Evolutionary conservation across 2,888 invertebrate genomes (phyloP).

Genomic region (Melieria crassipennis): DNA sequence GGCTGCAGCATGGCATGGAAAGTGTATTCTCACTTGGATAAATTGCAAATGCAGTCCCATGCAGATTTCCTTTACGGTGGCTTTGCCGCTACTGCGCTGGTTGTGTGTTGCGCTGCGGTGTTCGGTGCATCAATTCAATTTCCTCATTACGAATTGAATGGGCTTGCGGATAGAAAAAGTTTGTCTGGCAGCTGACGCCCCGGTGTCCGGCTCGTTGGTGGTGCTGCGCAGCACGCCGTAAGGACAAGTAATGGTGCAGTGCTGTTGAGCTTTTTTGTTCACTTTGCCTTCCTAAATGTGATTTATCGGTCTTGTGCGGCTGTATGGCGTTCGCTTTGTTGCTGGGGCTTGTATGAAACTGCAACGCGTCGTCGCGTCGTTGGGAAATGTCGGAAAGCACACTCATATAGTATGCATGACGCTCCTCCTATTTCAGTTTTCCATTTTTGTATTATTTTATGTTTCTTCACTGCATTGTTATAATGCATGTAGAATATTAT

Average conservation of each 20-base stretch:
- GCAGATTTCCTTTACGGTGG: not conserved
- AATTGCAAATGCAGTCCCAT: conserved; percentile 5
- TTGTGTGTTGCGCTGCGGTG: conserved; percentile 9
- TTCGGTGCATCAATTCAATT: conserved; percentile 11
- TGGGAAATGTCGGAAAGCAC: not conserved
- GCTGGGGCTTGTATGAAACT: no score
- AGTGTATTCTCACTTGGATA: not conserved
- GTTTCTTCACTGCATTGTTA: no score
- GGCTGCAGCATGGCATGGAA: not conserved
- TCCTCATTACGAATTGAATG: conserved; percentile 5
- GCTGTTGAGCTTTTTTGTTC: conserved; percentile 7
- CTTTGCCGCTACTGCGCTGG: not conserved
- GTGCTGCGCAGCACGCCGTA: no score
- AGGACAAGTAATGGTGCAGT: not conserved
- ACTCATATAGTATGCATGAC: no score
- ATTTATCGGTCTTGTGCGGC: conserved; percentile 19
- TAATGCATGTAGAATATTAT: no score
- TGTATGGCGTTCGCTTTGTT: not conserved
- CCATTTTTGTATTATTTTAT: no score
- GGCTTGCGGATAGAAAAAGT: not conserved
- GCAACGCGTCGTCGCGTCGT: not conserved
- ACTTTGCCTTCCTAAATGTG: conserved; percentile 12
- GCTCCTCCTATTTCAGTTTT: no score
- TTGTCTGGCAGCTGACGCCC: not conserved
- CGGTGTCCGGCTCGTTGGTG: not conserved